Evolutionary conservation across 2,888 invertebrate species (phyloP), one percentile per base, ranked within the genome.

Genomic region (Ormyrus thymus): DNA sequence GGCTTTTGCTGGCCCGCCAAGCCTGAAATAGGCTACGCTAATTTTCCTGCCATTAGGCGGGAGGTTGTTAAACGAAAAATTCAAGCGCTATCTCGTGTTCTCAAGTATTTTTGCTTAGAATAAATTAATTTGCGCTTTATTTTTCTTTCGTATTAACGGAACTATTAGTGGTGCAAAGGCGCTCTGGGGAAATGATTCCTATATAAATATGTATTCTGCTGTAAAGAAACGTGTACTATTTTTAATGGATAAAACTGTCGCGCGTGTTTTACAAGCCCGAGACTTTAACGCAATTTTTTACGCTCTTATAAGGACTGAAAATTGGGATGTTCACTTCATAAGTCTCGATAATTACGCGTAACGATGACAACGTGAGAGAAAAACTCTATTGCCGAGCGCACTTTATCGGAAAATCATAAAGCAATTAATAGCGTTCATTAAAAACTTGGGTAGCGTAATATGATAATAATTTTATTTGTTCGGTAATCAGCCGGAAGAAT

Each of bases 321-420:
- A 71, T 75, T 66, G 71, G 61, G 43, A 76, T 66, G 61, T 61
- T 65, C 69, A 48, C 50, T 68, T 48, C 13, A 76, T 59, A 58
- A 72, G 58, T 72, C 72, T 48, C 73, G 72, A 76, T 80, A 76
- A 80, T 76, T 70, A 43, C 43, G 13, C 70, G 74, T 51, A 70
- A 79, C 70, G 79, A 80, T 79, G 78, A 82, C 80, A 81, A 86
- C 86, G 87, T 87, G 87, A 86, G 87, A 89, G 86, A 87, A 88
- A 87, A 85, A 86, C 84, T 86, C 85, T 85, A 87, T 87, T 87
- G 84, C 85, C 82, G 80, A 64, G 81, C 76, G 83, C 82, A 83
- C 83, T 88, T 89, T 89, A 89, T 89, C 88, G 87, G 86, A 87
- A 89, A 89, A 89, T 89, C 89, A 86, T 89, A 87, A 87, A 87